These are phyloP conservation scores for Cremastinae sp. DNA, from an alignment of 2,888 invertebrate species.

Conservation along the genomic window DNA sequence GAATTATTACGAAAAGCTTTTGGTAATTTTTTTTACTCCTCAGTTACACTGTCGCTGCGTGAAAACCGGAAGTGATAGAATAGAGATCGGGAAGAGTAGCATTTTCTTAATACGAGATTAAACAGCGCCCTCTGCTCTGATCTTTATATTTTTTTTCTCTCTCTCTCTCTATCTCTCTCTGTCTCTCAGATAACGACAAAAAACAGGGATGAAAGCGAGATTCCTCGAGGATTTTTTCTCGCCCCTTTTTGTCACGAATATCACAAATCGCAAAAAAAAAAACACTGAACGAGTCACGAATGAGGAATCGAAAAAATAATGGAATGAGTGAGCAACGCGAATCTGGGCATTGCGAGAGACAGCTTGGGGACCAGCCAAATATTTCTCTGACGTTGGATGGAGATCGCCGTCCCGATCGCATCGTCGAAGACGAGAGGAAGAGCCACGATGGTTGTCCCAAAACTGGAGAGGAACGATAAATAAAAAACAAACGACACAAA, in stretches of 20 bases:
- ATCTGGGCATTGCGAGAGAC: constrained; percentile 42
- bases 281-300: constrained; percentile 7
- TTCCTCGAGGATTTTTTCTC: no score
- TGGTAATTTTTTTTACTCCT: constrained; percentile 48
- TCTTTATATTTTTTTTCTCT: constrained; percentile 26
- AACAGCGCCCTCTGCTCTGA: constrained; percentile 23
- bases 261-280: constrained; percentile 54
- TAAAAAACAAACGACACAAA: constrained; percentile 10
- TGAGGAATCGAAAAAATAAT: constrained; percentile 1
- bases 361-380: constrained; percentile 46
- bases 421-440: constrained; percentile 45
- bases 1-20: not conserved
- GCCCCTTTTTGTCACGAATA: constrained; percentile 50
- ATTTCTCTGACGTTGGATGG: constrained; percentile 19
- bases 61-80: constrained; percentile 34
- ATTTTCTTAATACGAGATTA: constrained; percentile 8
- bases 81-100: constrained; percentile 7
- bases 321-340: constrained; percentile 42
- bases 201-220: not conserved
- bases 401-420: constrained; percentile 44
- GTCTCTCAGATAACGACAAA: no score
- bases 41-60: constrained; percentile 41
- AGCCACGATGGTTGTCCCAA: constrained; percentile 34
- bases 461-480: constrained; percentile 25
- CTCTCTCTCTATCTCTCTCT: not conserved